Conservation (phyloP, 2,888 invertebrate genomes). For the Sympetrum striolatum region DNA sequence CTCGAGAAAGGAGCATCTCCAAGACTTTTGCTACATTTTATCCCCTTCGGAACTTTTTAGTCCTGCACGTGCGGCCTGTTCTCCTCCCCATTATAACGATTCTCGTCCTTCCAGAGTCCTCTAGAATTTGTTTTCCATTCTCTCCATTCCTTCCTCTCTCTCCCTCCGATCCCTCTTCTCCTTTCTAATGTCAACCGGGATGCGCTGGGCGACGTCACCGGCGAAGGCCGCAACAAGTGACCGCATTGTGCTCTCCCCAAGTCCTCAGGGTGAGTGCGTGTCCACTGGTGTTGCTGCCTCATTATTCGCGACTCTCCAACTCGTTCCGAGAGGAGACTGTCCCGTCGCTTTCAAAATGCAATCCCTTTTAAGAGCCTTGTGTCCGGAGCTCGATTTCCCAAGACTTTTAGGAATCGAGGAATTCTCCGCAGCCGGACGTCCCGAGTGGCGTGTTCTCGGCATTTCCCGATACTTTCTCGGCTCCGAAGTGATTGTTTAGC, state of each 20-base stretch:
- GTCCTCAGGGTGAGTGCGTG: neutral
- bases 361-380: slow-evolving; percentile 13
- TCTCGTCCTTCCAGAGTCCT: too few relatives aligned
- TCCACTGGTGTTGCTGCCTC: slow-evolving; percentile 37
- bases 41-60: too few relatives aligned
- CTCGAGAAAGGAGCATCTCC: too few relatives aligned
- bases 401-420: neutral
- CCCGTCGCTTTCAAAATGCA: neutral
- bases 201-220: neutral
- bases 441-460: neutral
- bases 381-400: slow-evolving; percentile 17
- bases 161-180: neutral
- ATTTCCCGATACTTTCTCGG: neutral
- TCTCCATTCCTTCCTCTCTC: neutral
- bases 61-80: too few relatives aligned
- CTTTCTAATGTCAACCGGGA: neutral
- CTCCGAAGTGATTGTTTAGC: neutral
- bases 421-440: neutral
- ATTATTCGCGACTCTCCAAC: slow-evolving; percentile 25
- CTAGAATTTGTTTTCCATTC: neutral
- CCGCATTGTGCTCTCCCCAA: neutral
- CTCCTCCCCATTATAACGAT: too few relatives aligned
- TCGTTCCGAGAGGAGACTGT: neutral
- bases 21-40: too few relatives aligned
- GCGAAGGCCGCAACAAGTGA: neutral